Conservation (phyloP, 2,797 vertebrate species). For the Hippopotamyrus pictus region DNA sequence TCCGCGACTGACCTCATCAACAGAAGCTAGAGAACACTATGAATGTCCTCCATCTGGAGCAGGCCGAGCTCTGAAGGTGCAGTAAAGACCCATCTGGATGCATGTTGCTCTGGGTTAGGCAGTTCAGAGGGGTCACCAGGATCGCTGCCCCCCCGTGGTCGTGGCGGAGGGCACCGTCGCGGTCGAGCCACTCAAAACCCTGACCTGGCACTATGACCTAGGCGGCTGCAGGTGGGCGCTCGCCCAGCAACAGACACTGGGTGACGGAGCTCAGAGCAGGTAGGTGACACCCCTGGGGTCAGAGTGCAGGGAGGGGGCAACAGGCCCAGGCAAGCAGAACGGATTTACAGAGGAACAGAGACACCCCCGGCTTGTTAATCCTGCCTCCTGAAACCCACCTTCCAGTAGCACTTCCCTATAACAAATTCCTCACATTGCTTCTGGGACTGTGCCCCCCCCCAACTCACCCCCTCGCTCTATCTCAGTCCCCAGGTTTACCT, state of each 20-base stretch:
- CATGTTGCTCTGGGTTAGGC: background rate
- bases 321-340: slow-evolving; percentile 22
- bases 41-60: background rate
- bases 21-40: background rate
- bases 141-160: background rate
- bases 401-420: slow-evolving; percentile 9
- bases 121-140: background rate
- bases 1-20: background rate
- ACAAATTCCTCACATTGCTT: slow-evolving; percentile 34
- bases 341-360: slow-evolving; percentile 17
- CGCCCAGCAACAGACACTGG: background rate
- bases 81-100: background rate
- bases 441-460: slow-evolving; percentile 11
- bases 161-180: background rate
- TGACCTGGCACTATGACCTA: background rate
- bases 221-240: background rate
- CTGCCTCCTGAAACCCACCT: slow-evolving; percentile 22
- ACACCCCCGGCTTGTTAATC: slow-evolving; percentile 29
- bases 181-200: background rate
- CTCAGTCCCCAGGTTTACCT: background rate
- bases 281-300: background rate
- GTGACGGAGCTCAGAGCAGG: background rate
- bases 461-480: background rate
- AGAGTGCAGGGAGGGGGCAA: slow-evolving; percentile 4
- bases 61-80: background rate